Evolutionary conservation across 2,888 invertebrate genomes (phyloP).

Genomic region (Stomorhina lunata): DNA sequence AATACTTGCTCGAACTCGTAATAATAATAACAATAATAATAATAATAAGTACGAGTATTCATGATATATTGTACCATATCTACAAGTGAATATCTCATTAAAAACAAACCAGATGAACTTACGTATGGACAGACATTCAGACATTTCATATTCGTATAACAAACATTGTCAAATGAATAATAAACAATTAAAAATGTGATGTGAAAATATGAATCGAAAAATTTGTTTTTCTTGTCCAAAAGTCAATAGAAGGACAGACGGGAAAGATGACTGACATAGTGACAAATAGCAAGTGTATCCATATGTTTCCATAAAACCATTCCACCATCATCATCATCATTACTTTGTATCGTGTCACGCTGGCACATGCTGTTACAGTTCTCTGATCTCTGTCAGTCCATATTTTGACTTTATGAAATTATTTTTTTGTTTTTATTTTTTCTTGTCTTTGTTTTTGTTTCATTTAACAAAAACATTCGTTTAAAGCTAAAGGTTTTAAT

Average conservation of each 20-base stretch:
- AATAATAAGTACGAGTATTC: too few relatives aligned
- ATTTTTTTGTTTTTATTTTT: neutral
- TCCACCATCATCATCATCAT: too few relatives aligned
- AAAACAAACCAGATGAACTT: slow-evolving; percentile 7
- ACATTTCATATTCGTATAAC: neutral
- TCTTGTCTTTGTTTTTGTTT: neutral
- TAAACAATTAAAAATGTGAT: slow-evolving; percentile 46
- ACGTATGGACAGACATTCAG: neutral
- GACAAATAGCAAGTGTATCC: neutral
- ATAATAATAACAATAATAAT: slow-evolving; percentile 14
- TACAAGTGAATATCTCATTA: neutral
- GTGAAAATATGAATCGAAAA: slow-evolving; percentile 50
- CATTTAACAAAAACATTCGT: slow-evolving; percentile 2
- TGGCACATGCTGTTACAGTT: slow-evolving; percentile 42
- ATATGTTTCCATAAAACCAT: slow-evolving; percentile 35
- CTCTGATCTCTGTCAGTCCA: slow-evolving; percentile 18
- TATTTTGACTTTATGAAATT: slow-evolving; percentile 1
- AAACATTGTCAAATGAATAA: neutral
- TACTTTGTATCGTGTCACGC: slow-evolving; percentile 34
- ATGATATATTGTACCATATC: neutral
- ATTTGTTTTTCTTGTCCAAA: neutral
- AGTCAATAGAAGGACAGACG: slow-evolving; percentile 6
- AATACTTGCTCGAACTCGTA: neutral
- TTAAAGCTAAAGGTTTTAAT: slow-evolving; percentile 40
- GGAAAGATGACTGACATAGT: neutral